These are phyloP conservation scores for Lineus longissimus DNA, from an alignment of 1,140 invertebrate species.

Conservation along the genomic window DNA sequence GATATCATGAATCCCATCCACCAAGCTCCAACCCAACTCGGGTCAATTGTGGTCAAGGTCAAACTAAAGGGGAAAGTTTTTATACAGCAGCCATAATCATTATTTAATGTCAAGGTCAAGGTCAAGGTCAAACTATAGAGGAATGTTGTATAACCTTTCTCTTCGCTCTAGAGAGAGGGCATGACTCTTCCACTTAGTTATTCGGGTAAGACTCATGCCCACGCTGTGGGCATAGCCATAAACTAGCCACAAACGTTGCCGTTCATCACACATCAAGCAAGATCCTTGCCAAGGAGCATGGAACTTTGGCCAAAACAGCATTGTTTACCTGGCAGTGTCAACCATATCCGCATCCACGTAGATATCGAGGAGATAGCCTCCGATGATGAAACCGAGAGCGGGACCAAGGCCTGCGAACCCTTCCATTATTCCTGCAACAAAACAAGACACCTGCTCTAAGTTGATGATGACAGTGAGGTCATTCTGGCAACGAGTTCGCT, in stretches of 20 bases:
- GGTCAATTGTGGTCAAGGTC: constrained; percentile 58
- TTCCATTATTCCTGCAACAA: constrained; percentile 58
- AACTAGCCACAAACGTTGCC: no score
- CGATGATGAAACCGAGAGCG: constrained; percentile 82
- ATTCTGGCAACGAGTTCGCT: no score
- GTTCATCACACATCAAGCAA: not conserved
- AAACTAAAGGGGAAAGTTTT: constrained; percentile 22
- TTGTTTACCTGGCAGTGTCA: not conserved
- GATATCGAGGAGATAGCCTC: constrained; percentile 77
- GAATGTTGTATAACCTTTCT: not conserved
- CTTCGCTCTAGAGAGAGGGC: not conserved
- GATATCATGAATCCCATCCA: constrained; percentile 88
- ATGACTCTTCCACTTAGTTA: not conserved
- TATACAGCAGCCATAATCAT: no score
- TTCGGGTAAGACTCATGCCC: no score
- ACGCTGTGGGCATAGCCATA: no score
- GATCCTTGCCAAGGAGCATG: no score
- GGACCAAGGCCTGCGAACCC: constrained; percentile 90
- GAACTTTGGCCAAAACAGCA: no score
- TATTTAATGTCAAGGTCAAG: no score
- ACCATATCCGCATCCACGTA: constrained; percentile 77
- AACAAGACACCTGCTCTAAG: not conserved
- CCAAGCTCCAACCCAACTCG: constrained; percentile 90
- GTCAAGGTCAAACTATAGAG: no score
- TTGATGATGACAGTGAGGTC: no score